phyloP scores from a whole-genome alignment of 2,797 vertebrate genomes.

The Pangasius sanitwongsei region DNA sequence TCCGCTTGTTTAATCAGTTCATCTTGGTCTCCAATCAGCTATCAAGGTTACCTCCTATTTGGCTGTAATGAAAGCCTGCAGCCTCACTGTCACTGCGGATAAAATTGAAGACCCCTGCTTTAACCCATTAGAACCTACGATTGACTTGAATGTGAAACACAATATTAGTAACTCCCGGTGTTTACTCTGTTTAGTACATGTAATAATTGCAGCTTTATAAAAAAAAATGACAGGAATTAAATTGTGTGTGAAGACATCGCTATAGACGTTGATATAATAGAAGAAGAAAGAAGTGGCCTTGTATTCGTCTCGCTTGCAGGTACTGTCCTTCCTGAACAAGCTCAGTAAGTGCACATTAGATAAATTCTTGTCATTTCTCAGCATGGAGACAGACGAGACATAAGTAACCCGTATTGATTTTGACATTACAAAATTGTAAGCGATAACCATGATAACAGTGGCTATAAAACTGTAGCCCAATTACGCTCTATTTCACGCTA shows the following conservation, averaged over 20 bases:
- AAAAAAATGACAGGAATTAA: neutral
- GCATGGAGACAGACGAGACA: conserved; percentile 40
- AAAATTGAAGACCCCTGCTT: neutral
- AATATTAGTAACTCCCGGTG: neutral
- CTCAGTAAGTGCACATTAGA: conserved; percentile 45
- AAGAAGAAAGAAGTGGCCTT: neutral
- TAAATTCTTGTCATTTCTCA: conserved; percentile 46
- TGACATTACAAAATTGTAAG: conserved; percentile 59
- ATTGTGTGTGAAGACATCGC: neutral
- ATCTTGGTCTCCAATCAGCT: neutral
- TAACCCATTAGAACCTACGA: neutral
- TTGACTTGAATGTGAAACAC: neutral
- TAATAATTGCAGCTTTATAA: neutral
- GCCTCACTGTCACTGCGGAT: neutral
- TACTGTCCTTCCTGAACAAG: conserved; percentile 20
- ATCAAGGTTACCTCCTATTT: neutral
- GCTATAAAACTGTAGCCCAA: conserved; percentile 57
- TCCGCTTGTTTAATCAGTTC: neutral
- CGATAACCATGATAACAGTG: conserved; percentile 55
- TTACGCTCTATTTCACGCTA: conserved; percentile 52
- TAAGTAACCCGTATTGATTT: conserved; percentile 62
- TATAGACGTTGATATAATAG: neutral
- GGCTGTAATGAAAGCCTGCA: neutral
- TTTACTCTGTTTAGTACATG: neutral
- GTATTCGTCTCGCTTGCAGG: neutral